phyloP scores from a whole-genome alignment of 2,113 vertebrate species.

The Takifugu bimaculatus region DNA sequence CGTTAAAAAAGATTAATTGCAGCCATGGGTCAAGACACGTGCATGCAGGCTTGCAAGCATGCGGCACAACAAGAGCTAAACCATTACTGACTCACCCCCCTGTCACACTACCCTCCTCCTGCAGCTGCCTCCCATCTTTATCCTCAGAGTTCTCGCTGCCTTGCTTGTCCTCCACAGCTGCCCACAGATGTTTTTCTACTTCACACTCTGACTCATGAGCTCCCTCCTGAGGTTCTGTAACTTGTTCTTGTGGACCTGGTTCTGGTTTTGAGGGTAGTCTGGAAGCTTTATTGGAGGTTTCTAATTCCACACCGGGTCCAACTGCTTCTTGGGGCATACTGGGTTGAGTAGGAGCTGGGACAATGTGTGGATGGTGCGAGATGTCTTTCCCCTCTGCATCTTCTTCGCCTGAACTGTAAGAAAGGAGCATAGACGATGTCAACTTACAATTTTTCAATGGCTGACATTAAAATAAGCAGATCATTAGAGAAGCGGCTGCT shows the following conservation, averaged over 20 bases:
- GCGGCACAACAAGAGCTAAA: conserved; percentile 17
- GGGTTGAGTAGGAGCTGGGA: conserved; percentile 20
- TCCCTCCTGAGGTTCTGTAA: conserved; percentile 10
- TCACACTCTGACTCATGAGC: conserved; percentile 28
- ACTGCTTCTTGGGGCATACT: conserved; percentile 39
- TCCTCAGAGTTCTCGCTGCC: conserved; percentile 23
- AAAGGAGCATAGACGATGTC: conserved; percentile 11
- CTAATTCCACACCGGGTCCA: conserved; percentile 22
- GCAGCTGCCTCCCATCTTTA: conserved; percentile 27
- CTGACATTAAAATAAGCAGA: not conserved
- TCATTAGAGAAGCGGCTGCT: conserved; percentile 1
- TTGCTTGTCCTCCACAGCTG: conserved; percentile 58
- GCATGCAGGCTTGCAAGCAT: conserved; percentile 8
- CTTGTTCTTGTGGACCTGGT: not conserved
- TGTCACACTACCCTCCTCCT: conserved; percentile 38
- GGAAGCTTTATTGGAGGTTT: conserved; percentile 3
- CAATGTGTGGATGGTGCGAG: not conserved
- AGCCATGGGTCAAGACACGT: conserved; percentile 14
- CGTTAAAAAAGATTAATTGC: conserved; percentile 12
- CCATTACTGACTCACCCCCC: conserved; percentile 61
- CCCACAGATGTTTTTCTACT: conserved; percentile 60
- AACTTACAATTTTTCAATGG: not conserved
- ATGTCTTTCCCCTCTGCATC: conserved; percentile 29
- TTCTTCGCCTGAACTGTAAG: conserved; percentile 38
- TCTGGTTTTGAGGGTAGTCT: conserved; percentile 4